Evolutionary conservation across 2,797 vertebrate genomes (phyloP).

Genomic region (Helicolenus hilgendorfi): DNA sequence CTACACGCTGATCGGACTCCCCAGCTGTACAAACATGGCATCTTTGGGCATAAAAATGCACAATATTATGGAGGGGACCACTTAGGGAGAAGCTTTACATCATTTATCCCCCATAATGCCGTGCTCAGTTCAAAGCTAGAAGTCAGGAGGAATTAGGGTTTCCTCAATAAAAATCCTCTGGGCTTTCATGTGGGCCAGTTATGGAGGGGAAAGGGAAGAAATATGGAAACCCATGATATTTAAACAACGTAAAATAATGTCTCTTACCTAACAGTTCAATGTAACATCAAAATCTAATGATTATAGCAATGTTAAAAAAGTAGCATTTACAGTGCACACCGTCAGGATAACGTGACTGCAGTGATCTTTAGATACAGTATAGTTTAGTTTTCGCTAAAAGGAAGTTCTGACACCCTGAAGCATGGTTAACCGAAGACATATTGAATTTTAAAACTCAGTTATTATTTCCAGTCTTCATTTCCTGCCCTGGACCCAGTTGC

Average conservation of each 20-base stretch:
- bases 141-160: constrained; percentile 40
- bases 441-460: background rate
- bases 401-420: background rate
- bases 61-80: constrained; percentile 28
- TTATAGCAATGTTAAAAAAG: background rate
- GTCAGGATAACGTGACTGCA: background rate
- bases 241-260: background rate
- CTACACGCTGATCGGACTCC: constrained; percentile 2
- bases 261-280: background rate
- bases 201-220: constrained; percentile 1
- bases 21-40: constrained; percentile 63
- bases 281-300: background rate
- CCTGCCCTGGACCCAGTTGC: background rate
- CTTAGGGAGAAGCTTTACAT: constrained; percentile 23
- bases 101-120: constrained; percentile 33
- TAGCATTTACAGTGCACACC: background rate
- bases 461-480: background rate
- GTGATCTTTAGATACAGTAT: background rate
- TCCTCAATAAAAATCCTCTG: constrained; percentile 28
- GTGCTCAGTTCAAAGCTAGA: constrained; percentile 36
- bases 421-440: background rate
- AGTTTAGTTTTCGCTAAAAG: background rate
- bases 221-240: background rate
- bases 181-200: constrained; percentile 19
- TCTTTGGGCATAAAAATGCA: constrained; percentile 37